Evolutionary conservation across 1,140 invertebrate species (phyloP), one percentile per base, ranked within the genome.

Genomic region (Bradysia coprophila): DNA sequence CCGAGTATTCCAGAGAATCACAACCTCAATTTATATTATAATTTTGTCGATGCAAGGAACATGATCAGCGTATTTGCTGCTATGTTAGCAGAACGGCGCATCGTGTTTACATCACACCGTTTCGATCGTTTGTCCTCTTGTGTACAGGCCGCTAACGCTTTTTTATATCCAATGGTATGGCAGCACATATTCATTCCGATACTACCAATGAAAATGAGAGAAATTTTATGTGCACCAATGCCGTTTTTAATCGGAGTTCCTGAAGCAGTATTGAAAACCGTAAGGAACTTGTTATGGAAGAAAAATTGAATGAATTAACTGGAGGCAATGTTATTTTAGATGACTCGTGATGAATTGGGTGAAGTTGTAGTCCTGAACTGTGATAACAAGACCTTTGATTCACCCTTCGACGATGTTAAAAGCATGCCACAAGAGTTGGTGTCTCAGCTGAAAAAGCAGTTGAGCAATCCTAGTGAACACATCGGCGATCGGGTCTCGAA

Each of bases 101-200:
- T 97, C 45, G 77, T 95, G 41, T 80, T 96, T 47, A 86, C 80
- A 4, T 94, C 90, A 0, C 79, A 78, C 46, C 81, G 80, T 57
- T 66, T 93, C 42, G 87, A 81, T 49, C 70, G 86, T 43, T 64
- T 97, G 33, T 90, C 87, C 46, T 85, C 90, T 2, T 93, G 91
- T 55, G 84, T 96, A 15, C 89, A 95, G 62, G 89, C 91, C 4
- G 85, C 88, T 6, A 92, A 92, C 57, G 76, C 85, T 43, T 73
- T 95, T 22, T 74, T 97, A 21, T 96, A 94, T 65, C 93, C 93
- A 4, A 94, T 97, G 89, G 80, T 82, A 48, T 97, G 93, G 92
- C 92, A 97, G 61, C 90, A 96, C 54, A 89, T 97, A 53, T 96
- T 88, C 56, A 96, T 97, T 60, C 91, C 93, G 21, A 80, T 94